Evolutionary conservation across 2,888 invertebrate species (phyloP).

Genomic region (Cryptocephalus moraei): DNA sequence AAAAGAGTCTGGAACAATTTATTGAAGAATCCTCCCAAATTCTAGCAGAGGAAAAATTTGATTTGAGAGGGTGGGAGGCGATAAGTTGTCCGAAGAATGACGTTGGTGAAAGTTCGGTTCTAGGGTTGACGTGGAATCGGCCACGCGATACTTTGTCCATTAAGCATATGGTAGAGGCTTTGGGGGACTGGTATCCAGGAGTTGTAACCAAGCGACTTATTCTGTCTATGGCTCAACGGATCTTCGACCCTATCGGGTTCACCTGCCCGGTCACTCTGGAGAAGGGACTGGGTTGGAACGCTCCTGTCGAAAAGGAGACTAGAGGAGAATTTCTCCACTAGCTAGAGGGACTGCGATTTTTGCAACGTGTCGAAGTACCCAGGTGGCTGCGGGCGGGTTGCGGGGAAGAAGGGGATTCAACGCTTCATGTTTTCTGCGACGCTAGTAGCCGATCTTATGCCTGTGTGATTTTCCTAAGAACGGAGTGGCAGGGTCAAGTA

Average conservation of each 20-base stretch:
- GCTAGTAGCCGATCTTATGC: neutral
- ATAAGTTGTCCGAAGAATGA: neutral
- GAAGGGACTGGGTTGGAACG: conserved; percentile 6
- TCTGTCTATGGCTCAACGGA: conserved; percentile 3
- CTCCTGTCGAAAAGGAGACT: conserved; percentile 1
- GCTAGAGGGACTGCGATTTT: conserved; percentile 2
- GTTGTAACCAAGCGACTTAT: conserved; percentile 6
- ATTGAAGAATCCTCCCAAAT: conserved; percentile 2
- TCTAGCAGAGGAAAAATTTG: conserved; percentile 5
- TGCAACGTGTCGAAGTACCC: conserved; percentile 4
- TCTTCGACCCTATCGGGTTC: conserved; percentile 10
- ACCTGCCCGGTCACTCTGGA: conserved; percentile 7
- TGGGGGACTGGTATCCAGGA: too few species aligned
- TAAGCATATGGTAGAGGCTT: neutral
- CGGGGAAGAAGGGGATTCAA: too few species aligned
- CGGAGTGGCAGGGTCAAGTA: too few species aligned
- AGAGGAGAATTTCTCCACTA: conserved; percentile 2
- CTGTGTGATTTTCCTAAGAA: too few species aligned
- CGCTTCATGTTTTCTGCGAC: neutral
- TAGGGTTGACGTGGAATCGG: conserved; percentile 8
- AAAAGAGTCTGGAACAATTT: conserved; percentile 2
- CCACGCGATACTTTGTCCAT: too few species aligned
- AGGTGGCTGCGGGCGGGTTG: conserved; percentile 1
- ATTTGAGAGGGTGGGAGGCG: conserved; percentile 9
- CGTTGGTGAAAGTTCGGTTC: neutral